Percentiles rank a stretch among this genome's conserved stretches.
These are phyloP conservation scores for Actinemys pallida DNA, from an alignment of 2,113 vertebrate species.

Conservation along the genomic window DNA sequence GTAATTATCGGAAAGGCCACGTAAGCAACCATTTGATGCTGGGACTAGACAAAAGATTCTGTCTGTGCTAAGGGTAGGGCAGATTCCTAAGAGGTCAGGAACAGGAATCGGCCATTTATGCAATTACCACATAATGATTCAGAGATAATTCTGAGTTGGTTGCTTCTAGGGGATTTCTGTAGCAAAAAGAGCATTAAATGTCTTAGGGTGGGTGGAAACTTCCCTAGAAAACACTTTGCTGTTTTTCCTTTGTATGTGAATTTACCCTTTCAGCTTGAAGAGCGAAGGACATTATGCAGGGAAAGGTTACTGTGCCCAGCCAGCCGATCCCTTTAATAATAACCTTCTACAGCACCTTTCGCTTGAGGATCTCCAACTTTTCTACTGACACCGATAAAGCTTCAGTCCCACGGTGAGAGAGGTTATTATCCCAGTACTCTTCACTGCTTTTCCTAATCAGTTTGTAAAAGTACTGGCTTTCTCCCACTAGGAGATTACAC, in stretches of 20 bases:
- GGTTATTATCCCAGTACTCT: neutral
- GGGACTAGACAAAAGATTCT: neutral
- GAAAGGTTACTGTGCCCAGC: neutral
- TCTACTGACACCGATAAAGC: rapidly evolving
- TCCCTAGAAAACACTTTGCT: neutral
- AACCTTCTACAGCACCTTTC: neutral
- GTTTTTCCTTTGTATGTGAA: neutral
- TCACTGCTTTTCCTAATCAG: neutral
- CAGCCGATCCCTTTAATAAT: neutral
- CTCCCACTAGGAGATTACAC: neutral
- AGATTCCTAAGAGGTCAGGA: neutral
- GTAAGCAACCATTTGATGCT: neutral
- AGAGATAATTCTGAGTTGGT: constrained; percentile 50
- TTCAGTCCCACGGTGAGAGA: neutral
- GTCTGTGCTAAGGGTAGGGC: neutral
- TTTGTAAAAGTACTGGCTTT: neutral
- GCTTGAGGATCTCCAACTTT: neutral
- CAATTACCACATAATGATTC: neutral
- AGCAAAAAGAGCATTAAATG: neutral
- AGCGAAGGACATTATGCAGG: neutral
- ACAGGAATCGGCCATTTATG: neutral
- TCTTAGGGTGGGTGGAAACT: neutral
- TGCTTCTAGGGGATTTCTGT: neutral
- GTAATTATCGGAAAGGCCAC: neutral
- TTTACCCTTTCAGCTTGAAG: neutral